Conservation (phyloP, 1,140 invertebrate genomes). For the Leptopilina clavipes region DNA sequence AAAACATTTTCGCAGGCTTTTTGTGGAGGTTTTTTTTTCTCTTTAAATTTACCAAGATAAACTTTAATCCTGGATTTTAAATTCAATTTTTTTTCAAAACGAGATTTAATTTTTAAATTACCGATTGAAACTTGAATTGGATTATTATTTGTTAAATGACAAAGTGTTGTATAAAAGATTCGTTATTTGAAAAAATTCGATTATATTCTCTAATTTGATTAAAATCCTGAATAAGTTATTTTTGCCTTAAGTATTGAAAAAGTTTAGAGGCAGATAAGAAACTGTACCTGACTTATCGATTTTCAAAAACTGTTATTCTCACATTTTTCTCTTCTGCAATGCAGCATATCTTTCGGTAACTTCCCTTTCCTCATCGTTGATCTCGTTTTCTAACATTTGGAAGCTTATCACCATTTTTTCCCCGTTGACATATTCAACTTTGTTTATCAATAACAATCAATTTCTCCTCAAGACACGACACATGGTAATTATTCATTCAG, state of each 20-base stretch:
- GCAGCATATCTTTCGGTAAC: slow-evolving; percentile 3
- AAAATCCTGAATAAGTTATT: background rate
- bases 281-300: background rate
- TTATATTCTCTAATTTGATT: too few relatives aligned
- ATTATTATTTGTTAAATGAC: too few relatives aligned
- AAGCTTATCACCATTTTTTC: background rate
- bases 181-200: too few relatives aligned
- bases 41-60: too few relatives aligned
- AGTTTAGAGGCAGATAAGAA: background rate
- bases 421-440: background rate
- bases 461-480: background rate
- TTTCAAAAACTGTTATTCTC: slow-evolving; percentile 7
- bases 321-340: slow-evolving; percentile 4
- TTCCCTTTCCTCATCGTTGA: background rate
- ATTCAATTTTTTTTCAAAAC: too few relatives aligned
- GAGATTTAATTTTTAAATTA: too few relatives aligned
- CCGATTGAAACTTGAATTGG: too few relatives aligned
- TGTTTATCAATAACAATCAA: background rate
- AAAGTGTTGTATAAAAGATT: too few relatives aligned
- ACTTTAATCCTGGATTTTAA: too few relatives aligned
- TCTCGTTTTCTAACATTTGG: background rate
- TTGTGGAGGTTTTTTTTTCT: too few relatives aligned
- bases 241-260: background rate
- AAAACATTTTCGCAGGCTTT: too few relatives aligned
- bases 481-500: background rate